phyloP scores from a whole-genome alignment of 2,113 vertebrate species.

The Heterotis niloticus region DNA sequence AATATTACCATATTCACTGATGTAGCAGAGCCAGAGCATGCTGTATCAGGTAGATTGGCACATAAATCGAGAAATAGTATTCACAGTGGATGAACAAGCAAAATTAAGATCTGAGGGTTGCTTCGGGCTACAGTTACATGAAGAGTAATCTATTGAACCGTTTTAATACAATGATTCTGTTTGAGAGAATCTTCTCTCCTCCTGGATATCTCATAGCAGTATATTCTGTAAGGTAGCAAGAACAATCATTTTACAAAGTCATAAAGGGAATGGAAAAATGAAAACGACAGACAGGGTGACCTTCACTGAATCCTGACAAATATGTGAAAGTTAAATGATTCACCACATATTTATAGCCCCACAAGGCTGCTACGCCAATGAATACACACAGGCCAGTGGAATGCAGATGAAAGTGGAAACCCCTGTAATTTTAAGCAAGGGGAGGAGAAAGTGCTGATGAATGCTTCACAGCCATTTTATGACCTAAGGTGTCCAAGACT shows the following conservation, averaged over 20 bases:
- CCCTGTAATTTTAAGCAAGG: background rate
- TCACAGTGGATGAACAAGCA: background rate
- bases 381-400: background rate
- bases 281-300: background rate
- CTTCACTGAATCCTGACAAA: background rate
- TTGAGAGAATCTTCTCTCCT: background rate
- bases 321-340: too few relatives aligned
- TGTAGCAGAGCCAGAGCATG: too few relatives aligned
- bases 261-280: background rate
- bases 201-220: background rate
- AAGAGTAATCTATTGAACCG: background rate
- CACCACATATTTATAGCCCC: background rate
- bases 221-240: background rate
- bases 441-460: background rate
- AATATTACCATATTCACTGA: too few relatives aligned
- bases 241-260: too few relatives aligned
- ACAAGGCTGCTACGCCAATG: background rate
- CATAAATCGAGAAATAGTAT: too few relatives aligned
- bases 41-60: too few relatives aligned
- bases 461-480: background rate
- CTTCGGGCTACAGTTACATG: background rate
- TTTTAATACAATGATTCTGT: background rate
- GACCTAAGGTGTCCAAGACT: background rate
- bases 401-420: background rate
- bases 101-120: background rate